Evolutionary conservation across 2,888 invertebrate species (phyloP), one percentile per base, ranked within the genome.

Genomic region (Eumacrocentrus americanus): DNA sequence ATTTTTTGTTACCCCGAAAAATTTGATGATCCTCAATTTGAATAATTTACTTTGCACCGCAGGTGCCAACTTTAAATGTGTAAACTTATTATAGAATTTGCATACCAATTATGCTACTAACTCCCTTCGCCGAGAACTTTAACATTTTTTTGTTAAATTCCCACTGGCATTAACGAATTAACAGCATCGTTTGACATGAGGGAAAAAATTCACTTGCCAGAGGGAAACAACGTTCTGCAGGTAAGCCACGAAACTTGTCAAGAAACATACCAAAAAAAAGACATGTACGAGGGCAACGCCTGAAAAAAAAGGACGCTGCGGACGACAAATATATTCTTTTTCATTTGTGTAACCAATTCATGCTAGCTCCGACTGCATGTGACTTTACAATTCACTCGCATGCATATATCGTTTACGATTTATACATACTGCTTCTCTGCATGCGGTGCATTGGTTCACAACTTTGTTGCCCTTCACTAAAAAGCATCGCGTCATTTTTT

Each of bases 201-300:
- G 22, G 16, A 34, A 35, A 35, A 18, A 18, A 29, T 6, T 46
- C 11, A 9, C 9, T 7, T 5, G 7, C n/a, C 6, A 38, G 5
- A 34, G 2, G 12, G 3, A 34, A 29, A 18, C 9, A 29, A 29
- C 4, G 9, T 29, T 29, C 29, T 29, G 9, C 38, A 53, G 53
- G 53, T 53, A 53, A 53, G 53, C 38, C 44, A 44, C 22, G 16
- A 42, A 38, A 55, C 40, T 51, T 34, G 37, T 56, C 11, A 57
- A 25, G 6, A 12, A 40, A 47, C 34, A 14, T 3, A 1, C 14
- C 6, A 37, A 23, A 25, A 40, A 48, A 6, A 40, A 14, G 14
- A 37, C 34, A 20, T 38, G n/a, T 7, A 44, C 12, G 48, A 53
- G 23, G 1, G 12, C n/a, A 2, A 12, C 5, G n/a, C 12, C 23